These are phyloP conservation scores for Chrysopa pallens DNA, from an alignment of 1,140 invertebrate species.

Conservation along the genomic window DNA sequence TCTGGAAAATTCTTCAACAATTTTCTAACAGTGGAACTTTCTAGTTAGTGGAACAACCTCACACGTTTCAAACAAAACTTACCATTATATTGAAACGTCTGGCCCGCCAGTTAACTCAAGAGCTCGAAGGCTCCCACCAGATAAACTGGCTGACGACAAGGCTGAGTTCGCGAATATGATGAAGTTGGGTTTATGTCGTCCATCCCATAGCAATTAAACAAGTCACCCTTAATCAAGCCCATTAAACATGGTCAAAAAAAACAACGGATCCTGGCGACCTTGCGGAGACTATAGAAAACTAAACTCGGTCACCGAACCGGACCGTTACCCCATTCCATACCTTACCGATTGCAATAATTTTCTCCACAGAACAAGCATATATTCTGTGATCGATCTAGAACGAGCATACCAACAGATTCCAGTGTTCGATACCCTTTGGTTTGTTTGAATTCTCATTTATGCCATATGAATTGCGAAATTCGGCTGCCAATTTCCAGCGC, in stretches of 20 bases:
- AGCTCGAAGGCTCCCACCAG: conserved; percentile 16
- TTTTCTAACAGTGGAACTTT: too few species aligned
- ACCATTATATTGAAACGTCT: conserved; percentile 10
- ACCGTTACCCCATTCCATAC: too few species aligned
- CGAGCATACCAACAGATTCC: conserved; percentile 25
- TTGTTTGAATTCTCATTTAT: too few species aligned
- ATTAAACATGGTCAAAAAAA: conserved; percentile 22
- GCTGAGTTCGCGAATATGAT: too few species aligned
- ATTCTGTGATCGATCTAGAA: conserved; percentile 23
- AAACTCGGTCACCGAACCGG: conserved; percentile 22
- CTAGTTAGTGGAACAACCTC: background rate
- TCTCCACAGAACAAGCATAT: conserved; percentile 16
- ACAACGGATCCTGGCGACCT: conserved; percentile 18
- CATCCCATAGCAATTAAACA: too few species aligned
- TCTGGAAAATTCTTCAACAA: conserved; percentile 5
- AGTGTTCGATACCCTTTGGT: too few species aligned
- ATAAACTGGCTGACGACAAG: conserved; percentile 12
- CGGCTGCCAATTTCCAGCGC: too few species aligned
- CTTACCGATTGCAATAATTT: conserved; percentile 15
- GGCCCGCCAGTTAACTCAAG: conserved; percentile 15
- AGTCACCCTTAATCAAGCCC: conserved; percentile 22
- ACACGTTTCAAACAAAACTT: too few species aligned
- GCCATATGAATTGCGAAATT: too few species aligned
- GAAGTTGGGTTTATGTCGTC: too few species aligned
- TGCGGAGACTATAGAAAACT: conserved; percentile 26